Conservation (phyloP, 2,797 vertebrate genomes). For the Anomalospiza imberbis region DNA sequence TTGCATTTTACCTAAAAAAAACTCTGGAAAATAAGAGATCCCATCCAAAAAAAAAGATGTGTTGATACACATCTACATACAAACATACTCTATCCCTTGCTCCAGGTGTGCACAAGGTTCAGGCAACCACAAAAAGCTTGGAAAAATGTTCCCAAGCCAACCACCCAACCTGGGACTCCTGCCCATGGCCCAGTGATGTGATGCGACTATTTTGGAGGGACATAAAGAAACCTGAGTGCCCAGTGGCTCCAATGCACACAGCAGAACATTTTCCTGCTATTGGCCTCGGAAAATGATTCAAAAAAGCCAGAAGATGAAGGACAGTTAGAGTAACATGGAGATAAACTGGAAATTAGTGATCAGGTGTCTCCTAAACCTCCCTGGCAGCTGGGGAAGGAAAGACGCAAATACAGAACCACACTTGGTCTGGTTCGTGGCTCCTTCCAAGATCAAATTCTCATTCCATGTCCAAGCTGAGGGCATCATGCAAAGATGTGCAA, state of each 20-base stretch:
- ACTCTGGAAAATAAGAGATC: background rate
- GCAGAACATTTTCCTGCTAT: background rate
- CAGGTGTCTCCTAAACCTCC: background rate
- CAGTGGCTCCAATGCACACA: background rate
- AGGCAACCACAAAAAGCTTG: background rate
- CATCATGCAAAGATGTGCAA: background rate
- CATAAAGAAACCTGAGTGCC: background rate
- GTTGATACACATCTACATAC: accelerated
- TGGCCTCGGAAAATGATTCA: accelerated
- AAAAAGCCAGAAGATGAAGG: background rate
- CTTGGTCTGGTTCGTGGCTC: background rate
- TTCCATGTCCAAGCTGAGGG: background rate
- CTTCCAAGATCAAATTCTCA: background rate
- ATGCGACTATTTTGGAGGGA: background rate
- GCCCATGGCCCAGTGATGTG: background rate
- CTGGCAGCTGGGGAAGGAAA: background rate
- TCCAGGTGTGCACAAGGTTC: background rate
- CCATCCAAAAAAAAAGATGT: background rate
- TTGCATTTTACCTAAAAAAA: background rate
- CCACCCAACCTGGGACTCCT: background rate
- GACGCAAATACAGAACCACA: background rate
- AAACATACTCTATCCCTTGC: background rate
- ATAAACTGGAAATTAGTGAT: background rate
- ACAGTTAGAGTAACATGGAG: background rate
- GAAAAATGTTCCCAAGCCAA: background rate